These are phyloP conservation scores for Podarcis raffonei DNA, from an alignment of 2,113 vertebrate genomes.

Conservation along the genomic window DNA sequence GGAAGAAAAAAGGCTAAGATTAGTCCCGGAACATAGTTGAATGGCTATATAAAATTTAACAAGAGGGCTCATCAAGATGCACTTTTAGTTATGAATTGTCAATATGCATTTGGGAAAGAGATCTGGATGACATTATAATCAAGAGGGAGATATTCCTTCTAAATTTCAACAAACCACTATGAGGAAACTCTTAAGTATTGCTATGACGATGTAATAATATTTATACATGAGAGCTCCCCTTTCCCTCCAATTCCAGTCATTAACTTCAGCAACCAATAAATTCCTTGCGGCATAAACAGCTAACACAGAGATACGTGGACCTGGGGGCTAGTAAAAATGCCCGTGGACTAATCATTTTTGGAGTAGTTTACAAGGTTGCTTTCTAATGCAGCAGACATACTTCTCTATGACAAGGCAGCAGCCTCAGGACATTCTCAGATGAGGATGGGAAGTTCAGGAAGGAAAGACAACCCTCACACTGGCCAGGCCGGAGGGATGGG, in stretches of 20 bases:
- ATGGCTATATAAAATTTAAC: not conserved
- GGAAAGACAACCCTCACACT: not conserved
- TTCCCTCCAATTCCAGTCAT: not conserved
- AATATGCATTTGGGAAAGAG: not conserved
- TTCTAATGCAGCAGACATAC: not conserved
- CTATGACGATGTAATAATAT: not conserved
- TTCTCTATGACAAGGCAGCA: not conserved
- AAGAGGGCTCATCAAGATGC: not conserved
- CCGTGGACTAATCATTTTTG: not conserved
- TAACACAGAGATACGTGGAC: not conserved
- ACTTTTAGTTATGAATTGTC: not conserved
- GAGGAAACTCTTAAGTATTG: not conserved
- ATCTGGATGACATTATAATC: not conserved
- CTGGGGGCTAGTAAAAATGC: not conserved
- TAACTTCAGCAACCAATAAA: not conserved
- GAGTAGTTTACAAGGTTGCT: not conserved
- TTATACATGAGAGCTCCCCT: not conserved
- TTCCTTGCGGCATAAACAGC: not conserved
- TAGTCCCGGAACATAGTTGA: not conserved
- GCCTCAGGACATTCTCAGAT: not conserved
- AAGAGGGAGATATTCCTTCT: not conserved
- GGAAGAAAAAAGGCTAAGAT: not conserved
- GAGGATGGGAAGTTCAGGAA: not conserved
- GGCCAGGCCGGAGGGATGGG: too few relatives aligned
- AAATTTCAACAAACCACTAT: not conserved